Percentiles rank a stretch among this genome's conserved stretches.
phyloP scores from a whole-genome alignment of 2,797 vertebrate genomes.

The Trematomus bernacchii region DNA sequence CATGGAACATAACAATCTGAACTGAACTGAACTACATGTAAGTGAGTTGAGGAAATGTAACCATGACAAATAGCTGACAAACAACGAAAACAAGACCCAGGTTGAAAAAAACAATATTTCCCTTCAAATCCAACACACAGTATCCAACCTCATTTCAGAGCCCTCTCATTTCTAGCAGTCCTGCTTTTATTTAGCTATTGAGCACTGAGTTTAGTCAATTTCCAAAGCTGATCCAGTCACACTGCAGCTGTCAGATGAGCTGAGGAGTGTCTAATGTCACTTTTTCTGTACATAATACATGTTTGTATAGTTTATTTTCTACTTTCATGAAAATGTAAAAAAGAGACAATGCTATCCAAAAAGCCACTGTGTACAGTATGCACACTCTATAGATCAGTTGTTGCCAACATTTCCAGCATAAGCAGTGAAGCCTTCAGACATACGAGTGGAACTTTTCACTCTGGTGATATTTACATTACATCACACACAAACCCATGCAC shows the following conservation, averaged over 20 bases:
- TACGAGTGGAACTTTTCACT: too few species aligned
- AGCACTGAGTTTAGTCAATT: constrained; percentile 3
- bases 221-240: background rate
- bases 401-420: too few species aligned
- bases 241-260: background rate
- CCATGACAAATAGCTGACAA: too few species aligned
- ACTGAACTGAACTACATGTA: too few species aligned
- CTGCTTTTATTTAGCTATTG: background rate
- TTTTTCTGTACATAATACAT: background rate
- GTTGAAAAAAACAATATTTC: too few species aligned
- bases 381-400: too few species aligned
- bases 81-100: too few species aligned
- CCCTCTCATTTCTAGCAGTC: background rate
- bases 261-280: background rate
- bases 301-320: background rate
- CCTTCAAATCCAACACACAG: background rate
- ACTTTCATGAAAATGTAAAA: background rate
- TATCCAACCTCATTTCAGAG: background rate
- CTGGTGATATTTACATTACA: too few species aligned
- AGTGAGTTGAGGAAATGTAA: too few species aligned
- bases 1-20: too few species aligned
- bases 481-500: too few species aligned
- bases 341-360: background rate
- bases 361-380: background rate
- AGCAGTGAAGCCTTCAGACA: too few species aligned